Evolutionary conservation across 2,797 vertebrate genomes (phyloP), one percentile per base, ranked within the genome.

Genomic region (Siniperca scherzeri): DNA sequence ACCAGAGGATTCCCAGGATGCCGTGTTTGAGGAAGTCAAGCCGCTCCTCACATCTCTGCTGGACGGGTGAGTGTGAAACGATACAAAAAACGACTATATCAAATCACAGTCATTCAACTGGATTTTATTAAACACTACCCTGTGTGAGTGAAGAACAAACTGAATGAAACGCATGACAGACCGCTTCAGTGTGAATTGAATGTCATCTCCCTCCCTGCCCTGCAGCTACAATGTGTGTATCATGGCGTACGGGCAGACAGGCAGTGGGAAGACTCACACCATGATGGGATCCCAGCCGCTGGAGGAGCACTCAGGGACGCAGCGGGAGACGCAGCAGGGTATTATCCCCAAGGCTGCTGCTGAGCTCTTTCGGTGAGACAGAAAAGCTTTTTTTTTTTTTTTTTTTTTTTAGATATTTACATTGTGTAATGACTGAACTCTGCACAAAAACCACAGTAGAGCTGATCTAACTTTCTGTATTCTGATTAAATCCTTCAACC

Each of bases 211-310:
- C 27, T 57, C 2, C 27, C 22, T 48, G 8, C 52, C 33, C 17
- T 70, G 76, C 93, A 98, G 98, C 77, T 97, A 96, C 86, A 96
- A 97, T 7, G 96, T 98, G 12, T 97, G 97, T n/a, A 94, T 98
- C 77, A 97, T 97, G 97, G 97, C 97, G 0, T 97, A 97, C 0
- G 97, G 97, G 2, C 97, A 97, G 93, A 97, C 97, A 0, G 97
- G 97, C 55, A 97, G 97, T 53, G 97, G 97, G 22, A 98, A 98
- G 92, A 97, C 96, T 36, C 93, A 97, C 81, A 97, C 97, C 30
- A 96, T 97, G 97, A 77, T 97, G 86, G 97, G 97, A 65, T 95
- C 95, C 0, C 90, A 80, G 61, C 27, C 16, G 2, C 70, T 80
- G 55, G 88, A 91, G 13, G 88, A 82, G 22, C 56, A 70, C 48